phyloP scores from a whole-genome alignment of 2,797 vertebrate species.

The Prunella strophiata region DNA sequence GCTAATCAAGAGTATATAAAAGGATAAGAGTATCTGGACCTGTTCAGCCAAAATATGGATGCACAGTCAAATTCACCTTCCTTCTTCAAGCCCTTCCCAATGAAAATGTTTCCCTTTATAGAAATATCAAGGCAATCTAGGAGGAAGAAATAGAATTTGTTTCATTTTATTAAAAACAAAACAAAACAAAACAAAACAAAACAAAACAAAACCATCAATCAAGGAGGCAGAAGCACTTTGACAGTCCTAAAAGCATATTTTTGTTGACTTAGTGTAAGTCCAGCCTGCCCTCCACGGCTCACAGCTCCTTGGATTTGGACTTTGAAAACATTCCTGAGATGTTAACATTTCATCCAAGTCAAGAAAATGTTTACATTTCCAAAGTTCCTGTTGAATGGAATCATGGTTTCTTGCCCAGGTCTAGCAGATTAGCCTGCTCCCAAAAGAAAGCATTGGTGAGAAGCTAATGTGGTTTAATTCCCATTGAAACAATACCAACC shows the following conservation, averaged over 20 bases:
- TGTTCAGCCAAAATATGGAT: neutral
- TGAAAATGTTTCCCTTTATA: neutral
- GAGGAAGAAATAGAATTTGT: neutral
- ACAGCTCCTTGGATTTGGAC: neutral
- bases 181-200: neutral
- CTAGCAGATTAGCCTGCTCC: slow-evolving; percentile 13
- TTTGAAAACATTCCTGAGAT: neutral
- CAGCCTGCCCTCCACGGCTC: neutral
- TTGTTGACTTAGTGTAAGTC: neutral
- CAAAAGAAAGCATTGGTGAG: neutral
- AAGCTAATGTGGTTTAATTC: slow-evolving; percentile 28
- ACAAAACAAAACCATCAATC: neutral
- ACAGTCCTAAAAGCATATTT: neutral
- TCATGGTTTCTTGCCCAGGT: slow-evolving; percentile 9
- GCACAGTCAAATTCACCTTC: neutral
- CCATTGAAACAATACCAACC: neutral
- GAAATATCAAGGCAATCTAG: neutral
- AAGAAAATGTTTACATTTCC: slow-evolving; percentile 27
- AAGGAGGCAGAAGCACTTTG: neutral
- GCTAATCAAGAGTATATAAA: neutral
- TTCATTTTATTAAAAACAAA: neutral
- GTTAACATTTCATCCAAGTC: neutral
- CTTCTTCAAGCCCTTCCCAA: neutral
- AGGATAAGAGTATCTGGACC: neutral
- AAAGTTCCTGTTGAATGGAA: neutral